Evolutionary conservation across 1,140 invertebrate species (phyloP), one percentile per base, ranked within the genome.

Genomic region (Daktulosphaira vitifoliae): DNA sequence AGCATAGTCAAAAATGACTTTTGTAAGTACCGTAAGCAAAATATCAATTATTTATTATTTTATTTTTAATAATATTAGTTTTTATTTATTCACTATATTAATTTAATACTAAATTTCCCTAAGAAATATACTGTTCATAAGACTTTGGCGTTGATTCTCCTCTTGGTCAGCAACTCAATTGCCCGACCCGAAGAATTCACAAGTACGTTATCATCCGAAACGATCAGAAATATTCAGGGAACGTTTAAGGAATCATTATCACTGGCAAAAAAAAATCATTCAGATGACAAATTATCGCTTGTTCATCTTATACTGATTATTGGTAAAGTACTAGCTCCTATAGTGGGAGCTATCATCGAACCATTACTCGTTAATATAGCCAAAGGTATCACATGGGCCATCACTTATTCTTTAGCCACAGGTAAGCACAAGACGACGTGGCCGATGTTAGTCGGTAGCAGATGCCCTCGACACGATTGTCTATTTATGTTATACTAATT

Each of bases 261-360:
- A 29, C 11, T 53, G 18, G 29, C 29, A 1, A 25, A 53, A 4
- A 53, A 53, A 11, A 26, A 53, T 15, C 29, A 53, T 16, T 7
- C 25, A 16, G 25, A 33, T n/a, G 26, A n/a, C 29, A 23, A 26
- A 22, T 16, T 53, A 11, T 16, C 51, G 7, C 4, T 53, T 16
- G 51, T 38, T 5, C 33, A 53, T 22, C 33, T 53, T n/a, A 20
- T 53, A 22, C 18, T 53, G 11, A 53, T 53, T 18, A 53, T 53
- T 2, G 51, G 51, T 3, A 53, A 53, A 38, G 51, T 53, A 11
- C 33, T 53, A 0, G 51, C 51, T n/a, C 51, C 51, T 2, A n/a
- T 53, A 11, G 51, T 53, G 33, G 51, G 51, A 16, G 51, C 51
- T 16, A 53, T 53, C 13, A 18, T 53, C 51, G 51, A 53, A 15